These are phyloP conservation scores for Ganaspis brasiliensis DNA, from an alignment of 2,888 invertebrate genomes.

Conservation along the genomic window DNA sequence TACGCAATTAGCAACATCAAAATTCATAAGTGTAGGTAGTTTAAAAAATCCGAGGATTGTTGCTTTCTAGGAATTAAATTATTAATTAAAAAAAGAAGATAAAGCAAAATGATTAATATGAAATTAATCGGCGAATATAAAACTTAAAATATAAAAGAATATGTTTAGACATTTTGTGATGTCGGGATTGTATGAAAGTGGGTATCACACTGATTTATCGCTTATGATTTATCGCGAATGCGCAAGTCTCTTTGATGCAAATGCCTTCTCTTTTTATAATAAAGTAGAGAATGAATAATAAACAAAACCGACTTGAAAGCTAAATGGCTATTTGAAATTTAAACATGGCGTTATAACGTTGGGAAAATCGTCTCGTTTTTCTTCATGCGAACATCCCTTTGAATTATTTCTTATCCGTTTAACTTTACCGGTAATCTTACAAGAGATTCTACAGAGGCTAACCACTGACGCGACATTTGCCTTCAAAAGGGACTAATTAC, in stretches of 20 bases:
- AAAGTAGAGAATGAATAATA: constrained; percentile 16
- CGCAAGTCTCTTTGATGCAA: constrained; percentile 14
- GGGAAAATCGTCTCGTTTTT: neutral
- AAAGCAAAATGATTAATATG: no score
- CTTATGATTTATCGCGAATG: constrained; percentile 24
- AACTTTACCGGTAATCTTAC: constrained; percentile 10
- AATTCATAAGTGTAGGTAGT: no score
- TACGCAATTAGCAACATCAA: no score
- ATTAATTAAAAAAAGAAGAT: no score
- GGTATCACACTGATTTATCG: constrained; percentile 21
- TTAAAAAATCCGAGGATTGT: no score
- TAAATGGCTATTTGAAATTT: constrained; percentile 25
- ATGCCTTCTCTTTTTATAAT: neutral
- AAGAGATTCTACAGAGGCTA: neutral
- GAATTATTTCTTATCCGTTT: constrained; percentile 3
- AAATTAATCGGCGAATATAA: no score
- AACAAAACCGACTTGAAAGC: neutral
- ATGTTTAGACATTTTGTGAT: neutral
- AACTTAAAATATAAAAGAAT: neutral
- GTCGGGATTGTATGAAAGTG: neutral
- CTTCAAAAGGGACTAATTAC: neutral
- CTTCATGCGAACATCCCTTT: neutral
- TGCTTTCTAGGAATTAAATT: no score
- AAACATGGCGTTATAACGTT: constrained; percentile 8
- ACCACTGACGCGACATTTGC: neutral